Evolutionary conservation across 92 coral and sea anemone genomes (phyloP).

Genomic region (Isaurus tuberculatus): DNA sequence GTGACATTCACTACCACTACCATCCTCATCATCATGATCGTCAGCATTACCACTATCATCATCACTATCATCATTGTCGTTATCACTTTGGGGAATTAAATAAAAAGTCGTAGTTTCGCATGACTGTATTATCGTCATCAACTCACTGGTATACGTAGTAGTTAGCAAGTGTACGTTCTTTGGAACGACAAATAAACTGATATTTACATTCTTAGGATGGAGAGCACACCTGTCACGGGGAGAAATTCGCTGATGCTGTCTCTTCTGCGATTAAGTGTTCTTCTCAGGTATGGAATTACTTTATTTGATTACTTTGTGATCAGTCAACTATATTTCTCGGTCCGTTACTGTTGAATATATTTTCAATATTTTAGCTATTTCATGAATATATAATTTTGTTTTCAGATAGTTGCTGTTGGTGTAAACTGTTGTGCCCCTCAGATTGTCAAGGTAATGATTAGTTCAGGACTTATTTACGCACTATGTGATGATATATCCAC

Average conservation of each 20-base stretch:
- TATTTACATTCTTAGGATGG: constrained; percentile 58
- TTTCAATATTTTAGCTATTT: neutral
- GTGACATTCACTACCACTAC: too few relatives aligned
- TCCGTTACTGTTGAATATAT: neutral
- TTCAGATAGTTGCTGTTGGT: constrained; percentile 77
- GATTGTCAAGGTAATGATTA: constrained; percentile 55
- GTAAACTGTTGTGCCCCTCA: constrained; percentile 70
- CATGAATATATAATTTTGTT: neutral
- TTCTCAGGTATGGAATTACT: constrained; percentile 57
- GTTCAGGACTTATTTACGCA: too few relatives aligned
- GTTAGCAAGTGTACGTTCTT: too few relatives aligned
- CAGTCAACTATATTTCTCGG: neutral
- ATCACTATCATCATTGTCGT: too few relatives aligned
- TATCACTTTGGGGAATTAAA: too few relatives aligned
- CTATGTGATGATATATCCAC: too few relatives aligned
- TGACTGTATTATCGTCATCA: too few relatives aligned
- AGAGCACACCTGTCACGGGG: constrained; percentile 76
- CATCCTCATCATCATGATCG: too few relatives aligned
- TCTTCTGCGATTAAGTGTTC: constrained; percentile 52
- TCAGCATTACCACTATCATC: too few relatives aligned
- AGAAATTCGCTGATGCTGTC: constrained; percentile 68
- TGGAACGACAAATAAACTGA: neutral
- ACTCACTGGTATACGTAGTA: too few relatives aligned
- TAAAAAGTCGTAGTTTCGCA: too few relatives aligned
- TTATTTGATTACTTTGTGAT: neutral